Percentiles rank a stretch among this genome's conserved stretches.
Conservation (phyloP, 2,797 vertebrate species). For the Sandelia bainsii region DNA sequence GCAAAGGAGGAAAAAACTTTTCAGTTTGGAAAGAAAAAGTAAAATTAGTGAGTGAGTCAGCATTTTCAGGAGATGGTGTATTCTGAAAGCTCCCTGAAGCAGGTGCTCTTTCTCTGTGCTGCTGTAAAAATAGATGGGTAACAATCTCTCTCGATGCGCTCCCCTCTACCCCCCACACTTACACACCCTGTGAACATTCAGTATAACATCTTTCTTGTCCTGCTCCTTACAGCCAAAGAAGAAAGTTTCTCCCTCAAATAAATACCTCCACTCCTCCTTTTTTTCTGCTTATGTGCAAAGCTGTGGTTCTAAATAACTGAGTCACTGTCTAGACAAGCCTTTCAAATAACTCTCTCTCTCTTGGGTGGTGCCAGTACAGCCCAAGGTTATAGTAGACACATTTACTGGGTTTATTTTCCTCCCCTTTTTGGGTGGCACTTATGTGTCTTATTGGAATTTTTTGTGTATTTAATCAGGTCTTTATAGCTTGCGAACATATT, state of each 20-base stretch:
- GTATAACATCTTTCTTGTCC: neutral
- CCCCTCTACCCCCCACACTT: neutral
- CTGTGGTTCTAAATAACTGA: conserved; percentile 58
- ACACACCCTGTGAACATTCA: conserved; percentile 13
- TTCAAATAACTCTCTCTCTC: conserved; percentile 37
- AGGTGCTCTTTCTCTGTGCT: conserved; percentile 37
- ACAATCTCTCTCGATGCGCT: conserved; percentile 11
- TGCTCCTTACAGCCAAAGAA: conserved; percentile 20
- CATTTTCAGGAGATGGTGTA: conserved; percentile 59
- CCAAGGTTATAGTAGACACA: conserved; percentile 27
- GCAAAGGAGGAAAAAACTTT: conserved; percentile 33
- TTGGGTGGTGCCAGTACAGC: conserved; percentile 28
- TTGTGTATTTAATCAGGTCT: neutral
- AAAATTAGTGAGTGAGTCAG: conserved; percentile 62
- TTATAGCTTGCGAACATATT: neutral
- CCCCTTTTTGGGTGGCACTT: conserved; percentile 27
- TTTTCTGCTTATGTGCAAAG: conserved; percentile 24
- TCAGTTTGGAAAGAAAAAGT: neutral
- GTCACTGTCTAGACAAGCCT: conserved; percentile 53
- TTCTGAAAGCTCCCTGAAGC: conserved; percentile 49
- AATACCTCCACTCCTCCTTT: conserved; percentile 17
- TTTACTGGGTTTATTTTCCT: conserved; percentile 24
- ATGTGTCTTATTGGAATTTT: conserved; percentile 25
- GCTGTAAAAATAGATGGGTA: conserved; percentile 31
- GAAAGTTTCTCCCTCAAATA: conserved; percentile 13